Evolutionary conservation across 2,797 vertebrate genomes (phyloP), one percentile per base, ranked within the genome.

Genomic region (Molossus molossus): DNA sequence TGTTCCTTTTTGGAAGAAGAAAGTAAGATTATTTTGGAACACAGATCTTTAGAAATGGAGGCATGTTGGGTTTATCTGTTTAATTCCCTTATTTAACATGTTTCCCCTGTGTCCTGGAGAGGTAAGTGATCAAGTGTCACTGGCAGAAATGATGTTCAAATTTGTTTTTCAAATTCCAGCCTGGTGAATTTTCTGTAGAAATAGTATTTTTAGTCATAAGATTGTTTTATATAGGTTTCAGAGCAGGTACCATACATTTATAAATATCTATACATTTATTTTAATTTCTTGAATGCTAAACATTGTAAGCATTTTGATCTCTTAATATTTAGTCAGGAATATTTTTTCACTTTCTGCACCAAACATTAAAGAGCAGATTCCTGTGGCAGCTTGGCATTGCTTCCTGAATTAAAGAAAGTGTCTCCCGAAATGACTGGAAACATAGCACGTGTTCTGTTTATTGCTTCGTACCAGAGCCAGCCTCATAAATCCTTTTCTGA

Each of bases 401-500:
- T 81, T 90, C 50, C 23, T 80, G 48, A 91, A 77, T 90, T 90
- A 94, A 76, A 88, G 7, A n/a, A 65, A 13, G n/a, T 45, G 27
- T 95, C 25, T 80, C 7, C 21, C 86, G 27, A 94, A 95, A 87
- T 11, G 93, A 57, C 60, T 81, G 83, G 77, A 89, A 25, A 57
- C 53, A 25, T 87, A 92, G 64, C 25, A 15, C 12, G 27, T 73
- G n/a, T 69, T 96, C 82, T 58, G 37, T 53, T 93, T 73, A 62
- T 85, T 94, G 82, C 57, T 87, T 95, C 21, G 2, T 57, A 58
- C 60, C 37, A 88, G 55, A 88, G 75, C 70, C 62, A 77, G 50
- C 7, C 53, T 97, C 62, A 15, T 91, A 95, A 91, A 92, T 94
- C 20, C 29, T 92, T 81, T 81, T 87, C 86, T 80, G 72, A 93